A percentile compares a stretch with the other conserved stretches of the same genome.
phyloP scores from a whole-genome alignment of 2,888 invertebrate genomes.

The Eupithecia abbreviata region DNA sequence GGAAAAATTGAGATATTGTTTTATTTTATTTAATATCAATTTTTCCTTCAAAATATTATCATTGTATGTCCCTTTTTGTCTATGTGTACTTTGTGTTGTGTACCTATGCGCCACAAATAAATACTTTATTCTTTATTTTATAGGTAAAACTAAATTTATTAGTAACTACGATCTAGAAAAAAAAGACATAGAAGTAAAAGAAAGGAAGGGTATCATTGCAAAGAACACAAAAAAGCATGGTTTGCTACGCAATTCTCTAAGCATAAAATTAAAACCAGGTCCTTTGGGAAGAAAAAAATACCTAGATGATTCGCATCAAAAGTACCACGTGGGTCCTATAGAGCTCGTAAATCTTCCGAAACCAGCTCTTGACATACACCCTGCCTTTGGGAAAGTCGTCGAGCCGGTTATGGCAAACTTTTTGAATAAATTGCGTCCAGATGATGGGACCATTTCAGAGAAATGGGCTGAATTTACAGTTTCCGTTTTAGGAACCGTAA shows the following conservation, averaged over 20 bases:
- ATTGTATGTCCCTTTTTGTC: no score
- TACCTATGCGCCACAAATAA: neutral
- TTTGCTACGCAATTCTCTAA: constrained; percentile 64
- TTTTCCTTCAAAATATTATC: no score
- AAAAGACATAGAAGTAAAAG: constrained; percentile 36
- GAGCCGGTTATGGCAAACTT: constrained; percentile 72
- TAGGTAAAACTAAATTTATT: constrained; percentile 59
- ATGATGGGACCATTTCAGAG: constrained; percentile 70
- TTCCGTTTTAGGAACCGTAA: constrained; percentile 70
- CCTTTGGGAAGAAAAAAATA: constrained; percentile 79
- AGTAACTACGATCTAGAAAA: constrained; percentile 59
- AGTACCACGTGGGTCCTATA: constrained; percentile 72
- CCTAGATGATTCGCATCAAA: constrained; percentile 74
- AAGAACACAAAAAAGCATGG: constrained; percentile 36
- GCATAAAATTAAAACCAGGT: constrained; percentile 82
- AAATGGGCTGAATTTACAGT: constrained; percentile 84
- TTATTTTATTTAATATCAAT: no score
- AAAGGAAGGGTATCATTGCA: constrained; percentile 22
- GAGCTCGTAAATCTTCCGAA: constrained; percentile 79
- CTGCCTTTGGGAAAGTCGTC: constrained; percentile 74
- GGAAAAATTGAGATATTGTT: no score
- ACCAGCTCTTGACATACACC: constrained; percentile 75
- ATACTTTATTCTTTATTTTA: neutral
- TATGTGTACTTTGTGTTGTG: neutral
- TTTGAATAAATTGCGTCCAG: constrained; percentile 66